Conservation (phyloP, 2,888 invertebrate species). For the Drosophila rubida region DNA sequence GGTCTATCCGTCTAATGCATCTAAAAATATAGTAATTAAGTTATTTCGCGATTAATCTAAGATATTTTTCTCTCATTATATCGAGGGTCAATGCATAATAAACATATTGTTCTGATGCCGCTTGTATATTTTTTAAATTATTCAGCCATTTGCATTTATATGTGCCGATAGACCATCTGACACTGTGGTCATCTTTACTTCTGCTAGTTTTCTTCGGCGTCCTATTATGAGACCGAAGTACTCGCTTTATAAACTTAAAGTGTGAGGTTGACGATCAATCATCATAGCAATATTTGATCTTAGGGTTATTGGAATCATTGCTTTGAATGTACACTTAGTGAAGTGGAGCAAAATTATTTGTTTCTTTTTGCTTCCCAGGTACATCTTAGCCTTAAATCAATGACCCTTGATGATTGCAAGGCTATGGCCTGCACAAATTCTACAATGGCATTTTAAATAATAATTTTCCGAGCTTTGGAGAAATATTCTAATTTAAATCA, state of each 20-base stretch:
- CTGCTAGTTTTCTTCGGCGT: not conserved
- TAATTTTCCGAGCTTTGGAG: not conserved
- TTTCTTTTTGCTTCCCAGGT: not conserved
- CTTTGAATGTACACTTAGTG: conserved; percentile 4
- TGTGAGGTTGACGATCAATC: conserved; percentile 20
- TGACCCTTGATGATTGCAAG: not conserved
- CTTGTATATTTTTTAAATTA: too few relatives aligned
- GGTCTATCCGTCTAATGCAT: too few relatives aligned
- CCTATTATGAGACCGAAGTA: not conserved
- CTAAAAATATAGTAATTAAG: too few relatives aligned
- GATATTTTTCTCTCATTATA: too few relatives aligned
- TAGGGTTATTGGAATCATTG: conserved; percentile 14
- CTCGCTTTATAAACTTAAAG: conserved; percentile 26
- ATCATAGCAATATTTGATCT: conserved; percentile 15
- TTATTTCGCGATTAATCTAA: too few relatives aligned
- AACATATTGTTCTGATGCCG: too few relatives aligned
- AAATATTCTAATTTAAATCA: conserved; percentile 9
- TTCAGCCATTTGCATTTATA: not conserved
- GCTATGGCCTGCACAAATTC: not conserved
- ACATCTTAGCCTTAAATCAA: conserved; percentile 9
- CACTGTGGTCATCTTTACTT: not conserved
- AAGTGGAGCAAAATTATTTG: too few relatives aligned
- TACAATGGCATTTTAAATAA: conserved; percentile 1
- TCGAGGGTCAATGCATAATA: too few relatives aligned
- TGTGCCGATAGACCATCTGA: not conserved